Conservation (phyloP, 1,140 invertebrate genomes). For the Dendroctonus ponderosae region DNA sequence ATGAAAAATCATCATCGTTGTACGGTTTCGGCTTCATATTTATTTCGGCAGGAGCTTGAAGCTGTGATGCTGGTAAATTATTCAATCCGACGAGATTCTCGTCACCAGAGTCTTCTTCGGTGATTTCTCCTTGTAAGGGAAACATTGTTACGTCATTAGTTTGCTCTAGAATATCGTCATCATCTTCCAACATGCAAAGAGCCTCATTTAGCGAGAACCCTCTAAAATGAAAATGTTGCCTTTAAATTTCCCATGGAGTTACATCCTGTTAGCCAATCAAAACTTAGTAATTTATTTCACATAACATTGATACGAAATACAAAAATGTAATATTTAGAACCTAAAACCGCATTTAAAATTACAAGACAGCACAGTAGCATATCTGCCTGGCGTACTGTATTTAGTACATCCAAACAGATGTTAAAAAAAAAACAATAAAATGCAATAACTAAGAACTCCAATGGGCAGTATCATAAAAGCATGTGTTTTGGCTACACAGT, state of each 20-base stretch:
- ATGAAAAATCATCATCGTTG: too few relatives aligned
- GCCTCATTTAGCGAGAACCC: background rate
- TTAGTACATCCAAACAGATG: background rate
- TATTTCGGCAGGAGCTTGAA: background rate
- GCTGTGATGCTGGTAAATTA: background rate
- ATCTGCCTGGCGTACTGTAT: background rate
- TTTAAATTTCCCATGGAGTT: background rate
- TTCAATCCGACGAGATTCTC: background rate
- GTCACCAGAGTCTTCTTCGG: conserved; percentile 1
- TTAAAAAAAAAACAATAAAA: conserved; percentile 1
- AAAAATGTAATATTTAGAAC: too few relatives aligned
- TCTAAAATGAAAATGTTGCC: background rate
- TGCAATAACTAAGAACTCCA: background rate
- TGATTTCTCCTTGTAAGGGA: background rate
- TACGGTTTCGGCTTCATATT: background rate
- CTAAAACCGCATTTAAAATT: too few relatives aligned
- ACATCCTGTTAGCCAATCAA: too few relatives aligned
- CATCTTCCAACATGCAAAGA: background rate
- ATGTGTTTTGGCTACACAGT: background rate
- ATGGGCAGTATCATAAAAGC: too few relatives aligned
- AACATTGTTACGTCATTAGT: background rate
- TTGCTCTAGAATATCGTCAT: background rate
- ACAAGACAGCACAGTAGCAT: background rate
- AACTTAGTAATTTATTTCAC: background rate
- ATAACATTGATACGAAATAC: background rate